Evolutionary conservation across 2,797 vertebrate genomes (phyloP), one percentile per base, ranked within the genome.

Genomic region (Acestrorhynchus altus): DNA sequence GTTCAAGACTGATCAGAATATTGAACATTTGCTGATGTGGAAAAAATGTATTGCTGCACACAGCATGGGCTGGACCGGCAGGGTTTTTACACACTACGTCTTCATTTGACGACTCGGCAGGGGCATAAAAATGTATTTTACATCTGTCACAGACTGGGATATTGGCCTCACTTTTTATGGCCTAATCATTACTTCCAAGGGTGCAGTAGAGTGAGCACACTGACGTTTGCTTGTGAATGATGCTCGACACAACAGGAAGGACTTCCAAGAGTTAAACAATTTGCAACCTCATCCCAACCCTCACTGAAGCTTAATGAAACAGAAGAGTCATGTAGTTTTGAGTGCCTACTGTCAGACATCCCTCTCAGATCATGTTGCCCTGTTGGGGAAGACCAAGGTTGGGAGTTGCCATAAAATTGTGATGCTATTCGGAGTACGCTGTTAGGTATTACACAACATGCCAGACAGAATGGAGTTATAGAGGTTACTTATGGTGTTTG

Each of bases 121-220:
- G 3, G 24, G 47, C 59, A 74, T 57, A 59, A 69, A 52, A 60
- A 40, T 61, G 47, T 18, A 10, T 2, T 54, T 78, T 71, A 63
- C 13, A 47, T 52, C 64, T 60, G 26, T 67, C 26, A 65, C 13
- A n/a, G 1, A 24, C 22, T 22, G 26, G 15, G 22, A 44, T 47
- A 63, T 63, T 51, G 77, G 49, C 28, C 35, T 20, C 56, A 54
- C 4, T 44, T 39, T 52, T 66, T 66, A 65, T 46, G 35, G 18
- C 31, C 31, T n/a, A 65, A 76, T 65, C 18, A 12, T 76, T 72
- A 59, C 60, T 72, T 80, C 68, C 20, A 64, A 66, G 64, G 64
- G 24, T 66, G 64, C 20, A 28, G 42, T 24, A 42, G 20, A 66
- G 44, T 66, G 44, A 66, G 22, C 22, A 15, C 18, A 20, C 35